A percentile compares a stretch with the other conserved stretches of the same genome.
phyloP scores from a whole-genome alignment of 2,797 vertebrate genomes.

The Alosa sapidissima region DNA sequence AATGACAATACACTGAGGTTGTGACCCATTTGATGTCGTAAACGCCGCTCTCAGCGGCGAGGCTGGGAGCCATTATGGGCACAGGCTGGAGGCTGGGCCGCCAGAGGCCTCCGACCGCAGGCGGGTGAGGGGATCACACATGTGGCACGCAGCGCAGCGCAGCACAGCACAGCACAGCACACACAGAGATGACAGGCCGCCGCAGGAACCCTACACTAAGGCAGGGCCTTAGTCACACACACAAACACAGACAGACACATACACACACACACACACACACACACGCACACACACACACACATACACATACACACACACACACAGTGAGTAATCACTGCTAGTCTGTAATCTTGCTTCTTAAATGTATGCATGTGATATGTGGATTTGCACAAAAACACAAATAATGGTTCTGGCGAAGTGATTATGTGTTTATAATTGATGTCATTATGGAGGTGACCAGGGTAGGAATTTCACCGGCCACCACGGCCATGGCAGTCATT shows the following conservation, averaged over 20 bases:
- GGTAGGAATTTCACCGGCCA: too few species aligned
- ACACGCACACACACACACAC: too few species aligned
- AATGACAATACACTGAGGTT: slow-evolving; percentile 19
- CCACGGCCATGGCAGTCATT: too few species aligned
- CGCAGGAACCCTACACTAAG: not conserved
- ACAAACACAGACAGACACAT: not conserved
- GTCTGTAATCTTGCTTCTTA: not conserved
- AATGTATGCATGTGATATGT: slow-evolving; percentile 1
- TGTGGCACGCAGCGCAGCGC: slow-evolving; percentile 44
- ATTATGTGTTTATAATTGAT: slow-evolving; percentile 3
- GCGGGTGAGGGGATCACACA: slow-evolving; percentile 36
- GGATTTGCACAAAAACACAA: not conserved
- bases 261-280: not conserved
- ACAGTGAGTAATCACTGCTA: not conserved
- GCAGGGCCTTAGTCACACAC: not conserved
- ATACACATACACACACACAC: not conserved
- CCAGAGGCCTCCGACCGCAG: slow-evolving; percentile 39
- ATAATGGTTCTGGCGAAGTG: not conserved
- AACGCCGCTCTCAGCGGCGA: slow-evolving; percentile 49
- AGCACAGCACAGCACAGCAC: slow-evolving; percentile 2
- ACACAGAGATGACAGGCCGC: not conserved
- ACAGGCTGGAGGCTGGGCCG: slow-evolving; percentile 45
- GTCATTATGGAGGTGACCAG: slow-evolving; percentile 1
- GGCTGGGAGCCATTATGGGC: slow-evolving; percentile 58
- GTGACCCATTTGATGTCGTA: slow-evolving; percentile 40